Evolutionary conservation across 2,113 vertebrate genomes (phyloP).

Genomic region (Seriola quinqueradiata): DNA sequence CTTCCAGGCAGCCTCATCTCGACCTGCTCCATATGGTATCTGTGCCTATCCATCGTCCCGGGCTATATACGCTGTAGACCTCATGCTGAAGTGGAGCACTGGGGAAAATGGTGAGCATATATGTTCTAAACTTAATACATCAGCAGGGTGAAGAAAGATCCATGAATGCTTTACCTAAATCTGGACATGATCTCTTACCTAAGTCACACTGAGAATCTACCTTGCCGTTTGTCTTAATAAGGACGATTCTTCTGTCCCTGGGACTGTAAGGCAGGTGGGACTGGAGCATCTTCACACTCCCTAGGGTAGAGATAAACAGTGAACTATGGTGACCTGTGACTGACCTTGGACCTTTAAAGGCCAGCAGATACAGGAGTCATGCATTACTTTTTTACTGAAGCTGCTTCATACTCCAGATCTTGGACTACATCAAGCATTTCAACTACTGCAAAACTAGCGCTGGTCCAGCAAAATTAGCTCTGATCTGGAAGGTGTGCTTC

Average conservation of each 20-base stretch:
- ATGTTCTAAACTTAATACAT: background rate
- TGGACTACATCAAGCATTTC: background rate
- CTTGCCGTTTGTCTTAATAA: no score
- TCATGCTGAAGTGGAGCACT: slow-evolving; percentile 95
- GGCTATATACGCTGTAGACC: slow-evolving; percentile 93
- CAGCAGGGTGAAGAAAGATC: background rate
- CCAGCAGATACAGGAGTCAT: background rate
- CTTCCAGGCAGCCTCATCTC: slow-evolving; percentile 88
- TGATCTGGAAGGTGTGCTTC: no score
- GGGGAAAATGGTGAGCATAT: slow-evolving; percentile 84
- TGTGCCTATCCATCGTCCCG: slow-evolving; percentile 90
- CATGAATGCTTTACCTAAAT: background rate
- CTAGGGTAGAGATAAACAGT: no score
- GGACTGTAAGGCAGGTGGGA: no score
- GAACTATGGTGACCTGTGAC: no score
- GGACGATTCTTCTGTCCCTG: no score
- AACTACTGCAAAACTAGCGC: no score
- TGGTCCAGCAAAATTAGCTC: no score
- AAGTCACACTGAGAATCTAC: no score
- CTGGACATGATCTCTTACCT: no score
- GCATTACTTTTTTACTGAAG: background rate
- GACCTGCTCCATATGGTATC: slow-evolving; percentile 90
- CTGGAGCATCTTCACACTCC: no score
- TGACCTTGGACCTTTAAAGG: background rate
- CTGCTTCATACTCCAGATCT: background rate